A percentile compares a stretch with the other conserved stretches of the same genome.
These are phyloP conservation scores for Myzus persicae DNA, from an alignment of 1,140 invertebrate genomes.

Conservation along the genomic window DNA sequence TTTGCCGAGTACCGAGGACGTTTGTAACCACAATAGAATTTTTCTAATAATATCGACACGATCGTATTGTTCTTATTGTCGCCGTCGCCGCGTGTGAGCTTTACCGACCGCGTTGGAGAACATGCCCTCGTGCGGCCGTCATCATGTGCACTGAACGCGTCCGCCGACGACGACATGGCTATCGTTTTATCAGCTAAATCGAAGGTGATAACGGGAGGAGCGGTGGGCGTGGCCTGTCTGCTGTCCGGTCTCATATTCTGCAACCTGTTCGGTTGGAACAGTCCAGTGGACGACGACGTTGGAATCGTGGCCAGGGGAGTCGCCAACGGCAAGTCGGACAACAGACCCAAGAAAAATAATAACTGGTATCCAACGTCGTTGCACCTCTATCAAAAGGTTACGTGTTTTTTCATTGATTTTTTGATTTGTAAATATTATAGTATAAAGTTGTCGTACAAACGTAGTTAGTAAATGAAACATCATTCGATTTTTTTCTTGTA, in stretches of 20 bases:
- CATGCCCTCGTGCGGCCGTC: neutral
- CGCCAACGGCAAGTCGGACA: neutral
- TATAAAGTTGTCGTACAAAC: neutral
- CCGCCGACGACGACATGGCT: conserved; percentile 21
- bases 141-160: neutral
- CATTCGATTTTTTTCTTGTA: neutral
- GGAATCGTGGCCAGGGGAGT: neutral
- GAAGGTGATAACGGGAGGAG: conserved; percentile 50
- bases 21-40: neutral
- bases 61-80: neutral
- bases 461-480: neutral
- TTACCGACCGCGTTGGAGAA: neutral
- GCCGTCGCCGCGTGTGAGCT: neutral
- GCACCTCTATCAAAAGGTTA: conserved; percentile 52
- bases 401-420: neutral
- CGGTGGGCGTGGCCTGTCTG: conserved; percentile 38
- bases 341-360: conserved; percentile 3
- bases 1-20: neutral
- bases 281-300: neutral
- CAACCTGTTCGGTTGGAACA: conserved; percentile 36
- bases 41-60: neutral
- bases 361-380: conserved; percentile 33
- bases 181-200: conserved; percentile 52
- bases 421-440: neutral
- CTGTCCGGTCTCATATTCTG: conserved; percentile 47